phyloP scores from a whole-genome alignment of 2,888 invertebrate genomes.

The Norana najaformis region DNA sequence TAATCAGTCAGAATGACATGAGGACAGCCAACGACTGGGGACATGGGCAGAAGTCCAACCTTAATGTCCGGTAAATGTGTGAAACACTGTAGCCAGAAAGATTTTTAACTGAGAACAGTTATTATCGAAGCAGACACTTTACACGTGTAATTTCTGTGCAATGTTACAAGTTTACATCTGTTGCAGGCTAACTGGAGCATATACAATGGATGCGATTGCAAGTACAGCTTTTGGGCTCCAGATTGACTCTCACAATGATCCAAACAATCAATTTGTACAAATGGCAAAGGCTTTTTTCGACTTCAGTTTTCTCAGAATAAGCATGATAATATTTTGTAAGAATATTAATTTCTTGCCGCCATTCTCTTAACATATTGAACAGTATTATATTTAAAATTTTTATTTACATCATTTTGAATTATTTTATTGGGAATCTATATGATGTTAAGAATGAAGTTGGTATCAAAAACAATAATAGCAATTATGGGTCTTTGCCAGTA shows the following conservation, averaged over 20 bases:
- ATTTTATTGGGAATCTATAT: neutral
- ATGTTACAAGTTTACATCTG: neutral
- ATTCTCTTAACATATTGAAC: neutral
- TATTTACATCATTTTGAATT: neutral
- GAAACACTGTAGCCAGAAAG: too few species aligned
- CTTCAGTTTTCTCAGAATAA: constrained; percentile 28
- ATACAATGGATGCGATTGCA: constrained; percentile 45
- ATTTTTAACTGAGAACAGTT: neutral
- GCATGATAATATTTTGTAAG: neutral
- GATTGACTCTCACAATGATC: constrained; percentile 42
- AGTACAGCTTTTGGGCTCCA: constrained; percentile 43
- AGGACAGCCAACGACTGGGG: too few species aligned
- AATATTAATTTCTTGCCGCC: neutral
- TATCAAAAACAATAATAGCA: too few species aligned
- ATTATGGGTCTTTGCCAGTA: too few species aligned
- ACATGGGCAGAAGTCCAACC: too few species aligned
- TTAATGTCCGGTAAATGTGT: too few species aligned
- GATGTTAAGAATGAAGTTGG: neutral
- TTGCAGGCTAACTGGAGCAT: neutral
- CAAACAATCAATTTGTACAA: constrained; percentile 40
- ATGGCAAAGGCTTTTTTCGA: constrained; percentile 40
- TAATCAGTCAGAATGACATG: too few species aligned
- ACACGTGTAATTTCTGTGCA: too few species aligned
- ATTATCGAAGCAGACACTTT: neutral
- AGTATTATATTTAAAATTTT: neutral